Evolutionary conservation across 2,113 vertebrate species (phyloP), one percentile per base, ranked within the genome.

Genomic region (Trogon melanurus): DNA sequence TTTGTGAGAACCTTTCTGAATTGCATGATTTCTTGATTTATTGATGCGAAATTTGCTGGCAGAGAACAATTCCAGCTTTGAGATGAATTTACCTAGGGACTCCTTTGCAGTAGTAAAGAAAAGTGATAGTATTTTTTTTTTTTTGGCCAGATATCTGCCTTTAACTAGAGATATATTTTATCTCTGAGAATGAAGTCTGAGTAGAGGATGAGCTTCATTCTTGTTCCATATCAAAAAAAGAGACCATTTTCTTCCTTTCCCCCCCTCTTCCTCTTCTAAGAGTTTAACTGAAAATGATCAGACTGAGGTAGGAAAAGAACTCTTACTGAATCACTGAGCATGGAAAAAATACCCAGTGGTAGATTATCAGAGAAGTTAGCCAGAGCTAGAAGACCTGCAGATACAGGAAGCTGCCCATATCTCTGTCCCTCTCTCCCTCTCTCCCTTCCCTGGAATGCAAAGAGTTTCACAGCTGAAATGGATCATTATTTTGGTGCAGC

Each of bases 11-110:
- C 20, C 32, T 88, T 60, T 78, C 69, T 5, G 41, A 91, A 25
- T 81, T 65, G 65, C 69, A 86, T 69, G 75, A 91, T 94, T 79
- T 91, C 61, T 93, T 91, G 90, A 89, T 91, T 88, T 75, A 81
- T 84, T 86, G 80, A 69, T 51, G 62, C 16, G 87, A 88, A 92
- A 70, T 87, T 73, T 81, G 61, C 65, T 95, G 91, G 58, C 17
- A 54, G 61, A 85, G 36, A 78, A 82, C 0, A 0, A 71, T 45
- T 89, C 13, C n/a, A 81, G 38, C 38, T 85, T 91, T 80, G 79
- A 86, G 79, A 93, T 72, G 0, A 79, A 85, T 91, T 91, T 91
- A 79, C 7, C 36, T 9, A 32, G 30, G 38, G 61, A 84, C 93
- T 79, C 32, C 69, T 90, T 74, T 78, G 45, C 48, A 26, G 81